phyloP scores from a whole-genome alignment of 2,113 vertebrate species.

The Bufo bufo region DNA sequence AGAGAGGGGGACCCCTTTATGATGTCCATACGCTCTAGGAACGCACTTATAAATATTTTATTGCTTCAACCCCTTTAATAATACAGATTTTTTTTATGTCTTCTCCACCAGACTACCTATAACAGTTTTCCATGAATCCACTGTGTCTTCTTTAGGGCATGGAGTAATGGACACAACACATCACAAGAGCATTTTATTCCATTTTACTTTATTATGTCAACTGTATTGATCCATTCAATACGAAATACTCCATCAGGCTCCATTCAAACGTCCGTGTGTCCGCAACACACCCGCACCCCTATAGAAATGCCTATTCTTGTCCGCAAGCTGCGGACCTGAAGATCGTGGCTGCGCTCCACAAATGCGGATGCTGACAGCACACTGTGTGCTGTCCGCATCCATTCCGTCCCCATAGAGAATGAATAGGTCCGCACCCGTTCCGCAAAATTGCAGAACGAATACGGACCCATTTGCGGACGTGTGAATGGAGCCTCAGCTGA shows the following conservation, averaged over 20 bases:
- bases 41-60: neutral
- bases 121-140: neutral
- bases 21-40: neutral
- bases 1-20: neutral
- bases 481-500: no score
- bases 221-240: neutral
- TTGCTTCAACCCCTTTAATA: neutral
- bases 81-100: neutral
- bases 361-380: no score
- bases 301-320: no score
- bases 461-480: no score
- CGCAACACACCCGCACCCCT: no score
- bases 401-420: no score
- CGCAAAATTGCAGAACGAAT: no score
- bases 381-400: no score
- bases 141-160: neutral
- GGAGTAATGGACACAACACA: neutral
- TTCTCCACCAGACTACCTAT: neutral
- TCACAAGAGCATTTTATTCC: neutral
- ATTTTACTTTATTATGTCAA: slow-evolving; percentile 1
- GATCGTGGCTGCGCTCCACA: no score
- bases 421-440: no score
- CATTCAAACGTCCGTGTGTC: no score
- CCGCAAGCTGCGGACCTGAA: no score
- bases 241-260: neutral